Conservation (phyloP, 2,113 vertebrate genomes). For the Ictalurus furcatus region DNA sequence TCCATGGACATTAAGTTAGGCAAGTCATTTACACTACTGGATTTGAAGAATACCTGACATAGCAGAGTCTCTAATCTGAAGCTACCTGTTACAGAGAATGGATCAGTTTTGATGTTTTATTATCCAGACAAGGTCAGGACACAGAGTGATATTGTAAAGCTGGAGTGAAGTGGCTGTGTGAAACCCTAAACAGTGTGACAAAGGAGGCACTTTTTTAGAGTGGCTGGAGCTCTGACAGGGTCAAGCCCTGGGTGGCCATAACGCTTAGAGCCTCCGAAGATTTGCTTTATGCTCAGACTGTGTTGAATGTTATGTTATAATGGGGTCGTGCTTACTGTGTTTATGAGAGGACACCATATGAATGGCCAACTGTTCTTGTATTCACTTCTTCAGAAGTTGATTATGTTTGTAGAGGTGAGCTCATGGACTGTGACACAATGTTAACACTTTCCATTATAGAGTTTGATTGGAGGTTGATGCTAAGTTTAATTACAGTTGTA, state of each 20-base stretch:
- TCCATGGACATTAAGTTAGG: constrained; percentile 2
- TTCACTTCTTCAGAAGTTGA: neutral
- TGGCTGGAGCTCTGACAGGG: constrained; percentile 61
- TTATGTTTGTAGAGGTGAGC: neutral
- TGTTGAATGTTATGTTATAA: constrained; percentile 9
- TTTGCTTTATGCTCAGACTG: neutral
- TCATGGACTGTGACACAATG: neutral
- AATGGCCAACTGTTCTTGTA: neutral
- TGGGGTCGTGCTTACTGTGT: neutral
- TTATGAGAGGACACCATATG: neutral
- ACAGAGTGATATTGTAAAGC: constrained; percentile 51
- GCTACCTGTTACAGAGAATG: constrained; percentile 26
- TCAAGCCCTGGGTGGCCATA: constrained; percentile 54
- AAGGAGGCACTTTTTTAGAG: constrained; percentile 55
- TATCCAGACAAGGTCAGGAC: constrained; percentile 52
- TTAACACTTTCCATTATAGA: neutral
- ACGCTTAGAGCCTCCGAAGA: constrained; percentile 11
- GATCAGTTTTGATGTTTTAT: constrained; percentile 47
- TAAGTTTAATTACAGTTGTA: neutral
- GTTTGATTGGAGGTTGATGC: neutral
- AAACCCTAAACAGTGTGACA: constrained; percentile 52
- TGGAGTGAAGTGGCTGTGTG: constrained; percentile 51
- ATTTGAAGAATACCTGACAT: neutral
- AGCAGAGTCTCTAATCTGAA: constrained; percentile 24
- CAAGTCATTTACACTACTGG: neutral